Percentiles rank a stretch among this genome's conserved stretches.
Conservation (phyloP, 2,888 invertebrate genomes). For the Thecocarcelia acutangulata region DNA sequence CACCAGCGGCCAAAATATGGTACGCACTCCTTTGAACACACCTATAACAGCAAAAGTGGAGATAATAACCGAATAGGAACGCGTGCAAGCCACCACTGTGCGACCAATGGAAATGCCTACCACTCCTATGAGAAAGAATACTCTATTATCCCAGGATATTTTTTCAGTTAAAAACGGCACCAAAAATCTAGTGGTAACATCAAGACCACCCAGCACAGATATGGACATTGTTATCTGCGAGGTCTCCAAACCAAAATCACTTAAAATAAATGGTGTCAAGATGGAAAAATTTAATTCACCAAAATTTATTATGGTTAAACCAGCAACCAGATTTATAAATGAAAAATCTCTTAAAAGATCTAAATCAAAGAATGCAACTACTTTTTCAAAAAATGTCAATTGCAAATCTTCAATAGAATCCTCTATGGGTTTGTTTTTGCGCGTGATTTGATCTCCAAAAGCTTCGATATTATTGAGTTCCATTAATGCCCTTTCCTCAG, state of each 20-base stretch:
- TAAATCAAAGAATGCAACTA: conserved; percentile 86
- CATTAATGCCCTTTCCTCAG: conserved; percentile 74
- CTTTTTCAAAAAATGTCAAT: conserved; percentile 82
- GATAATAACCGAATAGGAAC: conserved; percentile 83
- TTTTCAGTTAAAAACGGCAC: conserved; percentile 87
- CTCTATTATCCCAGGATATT: conserved; percentile 87
- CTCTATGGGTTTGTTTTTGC: background rate
- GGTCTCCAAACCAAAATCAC: conserved; percentile 84
- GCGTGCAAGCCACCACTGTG: conserved; percentile 83
- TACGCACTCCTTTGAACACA: conserved; percentile 87
- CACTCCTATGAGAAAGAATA: conserved; percentile 87
- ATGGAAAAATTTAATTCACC: conserved; percentile 88
- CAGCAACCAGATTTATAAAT: conserved; percentile 87
- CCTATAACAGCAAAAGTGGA: conserved; percentile 86
- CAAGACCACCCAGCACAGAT: conserved; percentile 86
- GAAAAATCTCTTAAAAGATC: conserved; percentile 86
- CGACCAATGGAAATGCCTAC: conserved; percentile 86
- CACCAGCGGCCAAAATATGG: conserved; percentile 88
- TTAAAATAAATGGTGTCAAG: conserved; percentile 87
- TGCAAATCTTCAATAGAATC: conserved; percentile 60
- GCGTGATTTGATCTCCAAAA: conserved; percentile 13
- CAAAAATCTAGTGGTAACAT: conserved; percentile 85
- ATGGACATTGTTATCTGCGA: conserved; percentile 85
- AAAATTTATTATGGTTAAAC: conserved; percentile 87
- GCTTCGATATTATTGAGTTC: conserved; percentile 69